Evolutionary conservation across 2,113 vertebrate genomes (phyloP).

Genomic region (Antigone vipio): DNA sequence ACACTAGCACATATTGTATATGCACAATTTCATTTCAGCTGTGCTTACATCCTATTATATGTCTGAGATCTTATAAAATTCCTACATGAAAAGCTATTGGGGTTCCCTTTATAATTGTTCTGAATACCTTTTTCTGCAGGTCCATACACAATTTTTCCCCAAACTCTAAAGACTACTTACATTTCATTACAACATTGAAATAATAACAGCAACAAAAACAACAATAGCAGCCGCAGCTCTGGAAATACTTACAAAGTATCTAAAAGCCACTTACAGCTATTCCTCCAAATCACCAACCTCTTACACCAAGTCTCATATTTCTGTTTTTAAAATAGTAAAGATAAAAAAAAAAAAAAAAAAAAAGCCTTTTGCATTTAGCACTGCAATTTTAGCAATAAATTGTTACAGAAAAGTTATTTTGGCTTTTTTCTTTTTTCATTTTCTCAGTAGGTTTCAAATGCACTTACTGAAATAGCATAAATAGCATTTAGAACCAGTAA

Average conservation of each 20-base stretch:
- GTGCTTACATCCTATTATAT: not conserved
- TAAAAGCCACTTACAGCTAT: not conserved
- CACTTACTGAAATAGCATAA: not conserved
- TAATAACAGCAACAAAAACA: not conserved
- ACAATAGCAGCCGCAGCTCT: not conserved
- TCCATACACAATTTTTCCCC: not conserved
- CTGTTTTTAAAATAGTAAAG: not conserved
- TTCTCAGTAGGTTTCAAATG: not conserved
- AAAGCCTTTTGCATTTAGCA: not conserved
- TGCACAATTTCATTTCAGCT: not conserved
- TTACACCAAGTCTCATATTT: not conserved
- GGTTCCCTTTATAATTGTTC: not conserved
- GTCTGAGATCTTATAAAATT: not conserved
- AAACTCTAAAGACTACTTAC: not conserved
- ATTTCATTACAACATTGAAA: not conserved
- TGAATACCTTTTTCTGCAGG: not conserved
- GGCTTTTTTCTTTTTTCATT: fast-evolving
- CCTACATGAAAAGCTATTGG: not conserved
- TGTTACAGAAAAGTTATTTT: not conserved
- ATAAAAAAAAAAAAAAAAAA: not conserved
- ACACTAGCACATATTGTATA: fast-evolving
- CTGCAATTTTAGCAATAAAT: not conserved
- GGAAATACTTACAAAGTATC: not conserved
- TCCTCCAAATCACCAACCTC: not conserved
- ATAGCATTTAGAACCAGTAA: not conserved